A percentile compares a stretch with the other conserved stretches of the same genome.
phyloP scores from a whole-genome alignment of 2,888 invertebrate species.

The Eristalinus aeneus region DNA sequence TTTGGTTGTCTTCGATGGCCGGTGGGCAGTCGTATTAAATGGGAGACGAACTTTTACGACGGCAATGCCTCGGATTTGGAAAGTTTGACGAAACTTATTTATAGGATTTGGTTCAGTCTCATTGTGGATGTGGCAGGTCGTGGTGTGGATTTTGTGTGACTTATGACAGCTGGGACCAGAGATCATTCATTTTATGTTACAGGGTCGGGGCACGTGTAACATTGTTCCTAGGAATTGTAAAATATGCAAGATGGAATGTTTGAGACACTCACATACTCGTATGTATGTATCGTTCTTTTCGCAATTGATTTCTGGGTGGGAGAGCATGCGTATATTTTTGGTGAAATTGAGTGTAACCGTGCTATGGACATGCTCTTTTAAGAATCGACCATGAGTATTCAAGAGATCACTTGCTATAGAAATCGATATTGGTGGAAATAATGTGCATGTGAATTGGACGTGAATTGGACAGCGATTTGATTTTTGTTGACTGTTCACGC shows the following conservation, averaged over 20 bases:
- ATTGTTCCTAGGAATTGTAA: not conserved
- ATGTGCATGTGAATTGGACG: too few species aligned
- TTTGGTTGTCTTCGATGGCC: conserved; percentile 18
- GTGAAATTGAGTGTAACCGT: too few species aligned
- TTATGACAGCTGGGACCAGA: not conserved
- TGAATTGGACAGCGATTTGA: too few species aligned
- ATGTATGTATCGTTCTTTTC: too few species aligned
- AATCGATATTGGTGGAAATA: too few species aligned
- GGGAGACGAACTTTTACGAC: conserved; percentile 13
- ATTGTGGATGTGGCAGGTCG: not conserved
- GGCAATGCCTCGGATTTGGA: not conserved
- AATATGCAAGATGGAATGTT: not conserved
- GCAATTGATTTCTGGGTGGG: too few species aligned
- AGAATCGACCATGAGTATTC: too few species aligned
- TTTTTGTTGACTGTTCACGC: too few species aligned
- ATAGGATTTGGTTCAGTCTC: not conserved
- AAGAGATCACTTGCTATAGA: too few species aligned
- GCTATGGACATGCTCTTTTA: too few species aligned
- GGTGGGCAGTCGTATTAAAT: not conserved
- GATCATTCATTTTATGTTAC: not conserved
- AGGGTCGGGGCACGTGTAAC: not conserved
- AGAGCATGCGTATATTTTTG: too few species aligned
- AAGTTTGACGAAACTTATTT: conserved; percentile 4
- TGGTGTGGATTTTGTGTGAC: not conserved
- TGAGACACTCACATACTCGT: too few species aligned